Evolutionary conservation across 2,888 invertebrate species (phyloP).

Genomic region (Bimastos eiseni): DNA sequence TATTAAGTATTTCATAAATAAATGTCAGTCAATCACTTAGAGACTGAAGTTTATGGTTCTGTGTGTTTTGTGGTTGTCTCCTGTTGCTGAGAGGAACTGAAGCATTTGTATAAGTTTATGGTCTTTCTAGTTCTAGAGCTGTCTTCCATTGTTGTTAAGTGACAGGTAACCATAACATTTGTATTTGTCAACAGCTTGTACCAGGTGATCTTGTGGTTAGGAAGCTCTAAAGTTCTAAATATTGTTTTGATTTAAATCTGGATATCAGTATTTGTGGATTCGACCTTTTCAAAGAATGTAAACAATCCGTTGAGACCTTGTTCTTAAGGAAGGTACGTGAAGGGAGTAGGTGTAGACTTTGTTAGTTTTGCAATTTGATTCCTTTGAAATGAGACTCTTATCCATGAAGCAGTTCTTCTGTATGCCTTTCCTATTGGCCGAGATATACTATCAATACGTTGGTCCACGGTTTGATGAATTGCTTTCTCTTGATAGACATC

Average conservation of each 20-base stretch:
- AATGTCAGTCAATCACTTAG: background rate
- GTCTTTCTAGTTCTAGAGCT: background rate
- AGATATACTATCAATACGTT: background rate
- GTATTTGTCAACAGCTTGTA: too few species aligned
- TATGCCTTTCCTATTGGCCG: background rate
- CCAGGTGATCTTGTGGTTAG: too few species aligned
- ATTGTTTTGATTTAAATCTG: background rate
- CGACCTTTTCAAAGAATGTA: background rate
- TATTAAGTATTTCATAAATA: background rate
- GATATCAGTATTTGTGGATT: background rate
- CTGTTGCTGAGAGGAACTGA: background rate
- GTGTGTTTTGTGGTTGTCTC: background rate
- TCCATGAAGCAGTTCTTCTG: background rate
- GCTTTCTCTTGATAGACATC: background rate
- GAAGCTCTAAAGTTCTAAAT: background rate
- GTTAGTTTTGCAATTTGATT: slow-evolving; percentile 6
- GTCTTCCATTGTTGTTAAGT: background rate
- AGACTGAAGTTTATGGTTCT: background rate
- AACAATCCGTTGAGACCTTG: background rate
- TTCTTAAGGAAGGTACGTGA: background rate
- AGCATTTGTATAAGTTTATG: background rate
- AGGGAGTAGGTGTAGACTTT: background rate
- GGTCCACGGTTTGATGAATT: background rate
- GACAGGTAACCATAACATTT: background rate
- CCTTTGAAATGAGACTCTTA: background rate